Percentiles rank a stretch among this genome's conserved stretches.
Conservation (phyloP, 2,797 vertebrate genomes). For the Pygocentrus nattereri region DNA sequence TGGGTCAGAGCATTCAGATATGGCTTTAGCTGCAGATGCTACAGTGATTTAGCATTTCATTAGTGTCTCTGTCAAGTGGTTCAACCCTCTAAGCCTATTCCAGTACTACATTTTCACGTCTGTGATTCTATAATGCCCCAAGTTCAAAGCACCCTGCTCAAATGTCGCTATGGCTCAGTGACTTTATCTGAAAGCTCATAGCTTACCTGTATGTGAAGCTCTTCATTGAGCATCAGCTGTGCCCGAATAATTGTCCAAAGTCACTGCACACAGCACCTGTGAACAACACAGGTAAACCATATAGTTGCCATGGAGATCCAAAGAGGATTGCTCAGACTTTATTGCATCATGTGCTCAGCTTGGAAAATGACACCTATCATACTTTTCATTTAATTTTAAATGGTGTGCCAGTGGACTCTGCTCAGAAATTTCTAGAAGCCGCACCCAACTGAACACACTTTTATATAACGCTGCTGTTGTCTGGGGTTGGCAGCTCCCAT, state of each 20-base stretch:
- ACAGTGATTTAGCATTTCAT: neutral
- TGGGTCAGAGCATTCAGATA: neutral
- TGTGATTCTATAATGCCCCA: neutral
- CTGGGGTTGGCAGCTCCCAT: neutral
- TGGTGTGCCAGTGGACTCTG: neutral
- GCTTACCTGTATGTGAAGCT: neutral
- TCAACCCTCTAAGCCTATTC: neutral
- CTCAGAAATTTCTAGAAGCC: neutral
- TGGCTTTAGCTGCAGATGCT: neutral
- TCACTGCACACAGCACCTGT: neutral
- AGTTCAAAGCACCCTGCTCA: neutral
- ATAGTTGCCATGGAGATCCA: neutral
- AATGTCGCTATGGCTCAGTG: neutral
- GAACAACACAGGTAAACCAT: neutral
- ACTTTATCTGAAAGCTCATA: neutral
- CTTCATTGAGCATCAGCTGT: neutral
- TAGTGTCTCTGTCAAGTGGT: neutral
- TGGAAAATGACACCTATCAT: neutral
- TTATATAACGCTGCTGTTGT: neutral
- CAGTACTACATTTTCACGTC: neutral
- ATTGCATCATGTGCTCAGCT: neutral
- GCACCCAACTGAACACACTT: neutral
- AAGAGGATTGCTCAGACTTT: neutral
- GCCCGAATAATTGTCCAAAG: neutral
- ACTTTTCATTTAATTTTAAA: neutral